These are phyloP conservation scores for Aphelocoma californica DNA, from an alignment of 2,797 vertebrate genomes.

Conservation along the genomic window DNA sequence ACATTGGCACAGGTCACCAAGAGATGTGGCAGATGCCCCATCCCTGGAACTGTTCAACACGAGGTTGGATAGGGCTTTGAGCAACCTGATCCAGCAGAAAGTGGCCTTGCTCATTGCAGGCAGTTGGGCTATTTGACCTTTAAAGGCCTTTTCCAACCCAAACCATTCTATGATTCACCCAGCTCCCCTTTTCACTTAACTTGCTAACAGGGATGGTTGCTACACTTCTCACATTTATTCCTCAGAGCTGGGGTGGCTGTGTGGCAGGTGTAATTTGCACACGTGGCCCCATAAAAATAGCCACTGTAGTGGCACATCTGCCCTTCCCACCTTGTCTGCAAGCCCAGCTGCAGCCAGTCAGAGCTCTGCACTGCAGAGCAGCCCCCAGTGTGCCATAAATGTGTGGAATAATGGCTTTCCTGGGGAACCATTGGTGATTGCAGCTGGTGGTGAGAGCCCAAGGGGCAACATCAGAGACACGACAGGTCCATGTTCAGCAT, in stretches of 20 bases:
- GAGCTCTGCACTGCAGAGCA: not conserved
- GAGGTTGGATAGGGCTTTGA: not conserved
- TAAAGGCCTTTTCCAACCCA: not conserved
- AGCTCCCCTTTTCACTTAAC: not conserved
- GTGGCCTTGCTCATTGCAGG: not conserved
- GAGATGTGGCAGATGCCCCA: rapidly evolving
- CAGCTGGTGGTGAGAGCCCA: not conserved
- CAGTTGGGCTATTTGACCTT: not conserved
- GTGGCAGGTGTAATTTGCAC: not conserved
- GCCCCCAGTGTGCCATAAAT: not conserved
- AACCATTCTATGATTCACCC: not conserved
- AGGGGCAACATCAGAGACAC: not conserved
- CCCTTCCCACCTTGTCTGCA: not conserved
- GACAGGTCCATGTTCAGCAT: not conserved
- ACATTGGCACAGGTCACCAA: not conserved
- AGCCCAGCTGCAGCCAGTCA: not conserved
- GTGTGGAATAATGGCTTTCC: not conserved
- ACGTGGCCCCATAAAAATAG: not conserved
- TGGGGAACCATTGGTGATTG: not conserved
- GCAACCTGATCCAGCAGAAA: not conserved
- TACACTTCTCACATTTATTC: not conserved
- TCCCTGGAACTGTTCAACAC: not conserved
- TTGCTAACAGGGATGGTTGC: not conserved
- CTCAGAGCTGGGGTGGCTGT: not conserved
- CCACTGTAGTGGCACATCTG: not conserved